Base-by-base conservation (phyloP, 2,113 vertebrate genomes). In the Dinomys branickii region DNA sequence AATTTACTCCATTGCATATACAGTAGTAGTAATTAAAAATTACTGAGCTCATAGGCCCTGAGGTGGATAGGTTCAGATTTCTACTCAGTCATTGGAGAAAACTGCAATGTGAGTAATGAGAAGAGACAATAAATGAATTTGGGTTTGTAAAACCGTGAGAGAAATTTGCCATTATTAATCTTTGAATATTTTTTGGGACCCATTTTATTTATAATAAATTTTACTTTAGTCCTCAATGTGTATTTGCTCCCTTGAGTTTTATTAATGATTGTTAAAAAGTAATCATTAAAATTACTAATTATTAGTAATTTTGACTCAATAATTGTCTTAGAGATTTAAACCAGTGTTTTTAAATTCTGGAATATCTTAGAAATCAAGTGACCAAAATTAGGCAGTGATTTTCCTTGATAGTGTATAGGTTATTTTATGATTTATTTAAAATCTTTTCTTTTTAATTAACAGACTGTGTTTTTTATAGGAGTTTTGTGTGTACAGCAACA, bases 211-310 rank as follows among this genome's bases (percentile, higher is more conserved):
- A 85, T 47, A 69, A 38, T 89, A 30, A 82, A 95, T 95, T 96
- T 84, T 65, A 93, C 20, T 96, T 96, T 83, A 95, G 63, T 86
- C 14, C 30, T 63, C n/a, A 71, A 0, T 93, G 16, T 91, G 84
- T n/a, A 59, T 52, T 95, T 94, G 56, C 30, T 96, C 94, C 41
- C n/a, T 94, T 86, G 61, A 90, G 22, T 81, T 20, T 96, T 24
- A 77, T 50, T 90, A 83, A 73, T 73, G 71, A 19, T 88, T 86
- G 33, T 83, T 89, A 47, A 67, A 95, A 94, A 84, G 7, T 12
- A 52, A 35, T 95, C 26, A 93, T 89, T 91, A 77, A 96, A 94
- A 81, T 94, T 63, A 94, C 12, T 75, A 86, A 88, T 73, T 71
- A 93, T 78, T 92, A 67, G 4, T 80, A 92, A 52, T 91, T 83